A percentile compares a stretch with the other conserved stretches of the same genome.
These are phyloP conservation scores for Tetragnatha versicolor DNA, from an alignment of 1,140 invertebrate genomes.

Conservation along the genomic window DNA sequence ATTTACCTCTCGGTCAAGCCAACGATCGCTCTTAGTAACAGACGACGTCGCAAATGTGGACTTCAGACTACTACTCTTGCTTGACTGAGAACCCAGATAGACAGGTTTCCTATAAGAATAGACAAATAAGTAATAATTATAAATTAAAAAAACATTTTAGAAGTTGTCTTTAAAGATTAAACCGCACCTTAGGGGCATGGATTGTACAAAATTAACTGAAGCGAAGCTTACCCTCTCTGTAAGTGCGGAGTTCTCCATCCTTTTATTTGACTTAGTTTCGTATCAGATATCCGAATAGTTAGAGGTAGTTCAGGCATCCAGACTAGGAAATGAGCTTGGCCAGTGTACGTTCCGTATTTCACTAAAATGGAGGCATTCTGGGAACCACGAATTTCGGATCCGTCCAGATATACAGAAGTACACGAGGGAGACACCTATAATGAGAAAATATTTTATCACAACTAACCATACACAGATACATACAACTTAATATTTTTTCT, in stretches of 20 bases:
- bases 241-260: constrained; percentile 81
- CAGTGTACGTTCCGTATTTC: constrained; percentile 90
- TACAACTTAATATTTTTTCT: too few relatives aligned
- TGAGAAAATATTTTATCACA: constrained; percentile 35
- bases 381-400: constrained; percentile 92
- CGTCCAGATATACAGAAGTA: constrained; percentile 95
- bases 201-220: background rate
- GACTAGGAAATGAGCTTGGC: constrained; percentile 86
- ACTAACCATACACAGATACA: too few relatives aligned
- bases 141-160: background rate
- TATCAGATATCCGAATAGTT: constrained; percentile 86
- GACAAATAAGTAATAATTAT: background rate
- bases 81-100: constrained; percentile 6
- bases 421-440: constrained; percentile 91
- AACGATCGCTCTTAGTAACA: constrained; percentile 23
- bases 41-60: constrained; percentile 32
- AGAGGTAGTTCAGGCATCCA: constrained; percentile 97
- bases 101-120: constrained; percentile 29
- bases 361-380: constrained; percentile 93
- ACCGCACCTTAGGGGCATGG: background rate
- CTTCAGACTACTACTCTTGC: background rate
- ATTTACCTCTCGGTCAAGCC: constrained; percentile 41
- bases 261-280: constrained; percentile 89
- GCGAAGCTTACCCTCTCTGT: constrained; percentile 55
- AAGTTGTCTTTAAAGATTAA: background rate